Conservation (phyloP, 1,140 invertebrate species). For the Lepidurus packardi region DNA sequence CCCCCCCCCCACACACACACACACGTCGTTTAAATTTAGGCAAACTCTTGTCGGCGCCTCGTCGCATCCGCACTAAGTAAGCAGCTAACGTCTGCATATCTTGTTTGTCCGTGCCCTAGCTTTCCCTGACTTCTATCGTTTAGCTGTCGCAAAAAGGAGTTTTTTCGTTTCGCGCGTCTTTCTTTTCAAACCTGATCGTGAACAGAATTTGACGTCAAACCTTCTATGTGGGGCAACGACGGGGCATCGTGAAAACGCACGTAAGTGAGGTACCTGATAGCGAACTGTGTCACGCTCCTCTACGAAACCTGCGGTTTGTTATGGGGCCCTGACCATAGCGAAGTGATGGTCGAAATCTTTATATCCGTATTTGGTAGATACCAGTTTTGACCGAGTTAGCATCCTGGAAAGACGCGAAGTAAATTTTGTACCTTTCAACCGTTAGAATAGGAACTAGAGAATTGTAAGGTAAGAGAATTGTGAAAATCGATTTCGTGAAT, state of each 20-base stretch:
- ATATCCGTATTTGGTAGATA: background rate
- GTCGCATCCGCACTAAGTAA: background rate
- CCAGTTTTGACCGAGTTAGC: slow-evolving; percentile 5
- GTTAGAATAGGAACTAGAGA: no score
- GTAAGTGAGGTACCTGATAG: background rate
- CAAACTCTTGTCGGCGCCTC: background rate
- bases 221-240: background rate
- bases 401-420: background rate
- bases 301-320: background rate
- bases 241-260: background rate
- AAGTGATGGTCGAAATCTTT: background rate
- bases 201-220: background rate
- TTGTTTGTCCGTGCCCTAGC: background rate
- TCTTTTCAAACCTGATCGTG: background rate
- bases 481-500: no score
- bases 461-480: no score
- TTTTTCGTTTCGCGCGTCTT: background rate
- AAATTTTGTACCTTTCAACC: background rate
- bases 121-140: background rate
- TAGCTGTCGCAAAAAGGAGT: background rate
- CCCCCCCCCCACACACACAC: background rate
- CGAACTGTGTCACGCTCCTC: background rate
- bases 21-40: slow-evolving; percentile 12
- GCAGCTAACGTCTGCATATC: background rate
- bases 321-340: background rate